Base-by-base conservation (phyloP, 2,888 invertebrate species). In the Platynereis dumerilii region DNA sequence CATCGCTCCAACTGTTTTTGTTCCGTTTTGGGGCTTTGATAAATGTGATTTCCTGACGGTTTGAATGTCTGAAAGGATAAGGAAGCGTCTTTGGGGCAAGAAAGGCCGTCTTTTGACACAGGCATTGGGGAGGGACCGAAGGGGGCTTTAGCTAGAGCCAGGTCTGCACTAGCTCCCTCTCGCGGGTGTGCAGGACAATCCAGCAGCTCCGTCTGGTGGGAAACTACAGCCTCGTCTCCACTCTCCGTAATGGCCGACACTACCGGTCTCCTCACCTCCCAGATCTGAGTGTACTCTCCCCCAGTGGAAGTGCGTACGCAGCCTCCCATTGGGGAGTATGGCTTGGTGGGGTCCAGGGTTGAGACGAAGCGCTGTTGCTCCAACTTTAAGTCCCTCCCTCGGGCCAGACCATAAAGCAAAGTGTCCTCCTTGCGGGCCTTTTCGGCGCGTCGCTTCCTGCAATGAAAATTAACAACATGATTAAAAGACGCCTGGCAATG, bases 271-370 rank as follows among this genome's bases (percentile, higher is more conserved):
- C 61, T 29, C 39, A 61, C 61, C 55, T 61, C 61, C 61, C 61
- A 61, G 15, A 61, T 61, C 39, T 61, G 61, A 5, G 61, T 61
- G 61, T 61, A 61, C 44, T 61, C 61, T 10, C 61, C 61, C 17
- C 61, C 61, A 12, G 52, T 52, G 12, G 61, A 28, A 29, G 52
- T 17, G 5, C 61, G 52, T 17, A 48, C n/a, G n/a, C 54, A 39
- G 27, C 52, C 61, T 17, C 53, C 39, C 39, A 61, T 61, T 7
- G 53, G 61, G 1, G 61, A 61, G 42, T 61, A 61, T 15, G 53
- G 52, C 55, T 61, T 61, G 26, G 54, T 39, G 2, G 53, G 39
- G 55, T 61, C 61, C 17, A 61, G 52, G 54, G 61, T 54, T 20
- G 61, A 53, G 12, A 34, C 34, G 26, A 61, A 61, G 1, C 61